Percentiles rank a stretch among this genome's conserved stretches.
Conservation (phyloP, 2,113 vertebrate genomes). For the Vanacampus margaritifer region DNA sequence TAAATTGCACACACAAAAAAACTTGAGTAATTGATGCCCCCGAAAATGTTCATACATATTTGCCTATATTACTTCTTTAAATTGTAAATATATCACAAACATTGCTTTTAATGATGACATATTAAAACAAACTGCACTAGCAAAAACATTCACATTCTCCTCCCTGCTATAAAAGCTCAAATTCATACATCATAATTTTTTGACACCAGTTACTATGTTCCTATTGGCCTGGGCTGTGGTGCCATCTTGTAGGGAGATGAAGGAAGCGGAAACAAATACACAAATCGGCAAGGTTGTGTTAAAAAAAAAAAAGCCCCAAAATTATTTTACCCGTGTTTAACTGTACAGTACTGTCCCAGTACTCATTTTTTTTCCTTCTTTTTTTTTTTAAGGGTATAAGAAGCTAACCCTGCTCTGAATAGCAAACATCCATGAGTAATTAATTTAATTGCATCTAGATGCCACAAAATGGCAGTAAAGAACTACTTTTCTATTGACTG, state of each 20-base stretch:
- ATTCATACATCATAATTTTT: too few relatives aligned
- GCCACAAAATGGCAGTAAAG: too few relatives aligned
- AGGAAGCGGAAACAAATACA: neutral
- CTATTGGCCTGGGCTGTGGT: neutral
- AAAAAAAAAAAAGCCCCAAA: neutral
- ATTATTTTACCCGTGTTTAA: neutral
- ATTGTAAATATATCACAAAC: neutral
- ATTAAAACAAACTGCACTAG: too few relatives aligned
- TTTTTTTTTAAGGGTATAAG: neutral
- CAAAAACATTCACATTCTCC: too few relatives aligned
- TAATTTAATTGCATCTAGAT: neutral
- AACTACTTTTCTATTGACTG: too few relatives aligned
- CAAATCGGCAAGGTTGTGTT: neutral
- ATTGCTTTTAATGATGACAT: too few relatives aligned
- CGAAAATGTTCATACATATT: neutral
- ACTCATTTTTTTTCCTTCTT: too few relatives aligned
- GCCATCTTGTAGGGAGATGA: neutral
- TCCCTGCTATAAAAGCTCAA: too few relatives aligned
- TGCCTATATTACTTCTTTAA: neutral
- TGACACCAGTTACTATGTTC: neutral
- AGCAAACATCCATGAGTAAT: neutral
- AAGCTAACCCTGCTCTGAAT: neutral
- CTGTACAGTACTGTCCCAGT: too few relatives aligned
- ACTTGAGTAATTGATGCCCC: too few relatives aligned
- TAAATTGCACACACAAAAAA: neutral